These are phyloP conservation scores for Drosophila mauritiana DNA, from an alignment of 1,140 invertebrate genomes.

Conservation along the genomic window DNA sequence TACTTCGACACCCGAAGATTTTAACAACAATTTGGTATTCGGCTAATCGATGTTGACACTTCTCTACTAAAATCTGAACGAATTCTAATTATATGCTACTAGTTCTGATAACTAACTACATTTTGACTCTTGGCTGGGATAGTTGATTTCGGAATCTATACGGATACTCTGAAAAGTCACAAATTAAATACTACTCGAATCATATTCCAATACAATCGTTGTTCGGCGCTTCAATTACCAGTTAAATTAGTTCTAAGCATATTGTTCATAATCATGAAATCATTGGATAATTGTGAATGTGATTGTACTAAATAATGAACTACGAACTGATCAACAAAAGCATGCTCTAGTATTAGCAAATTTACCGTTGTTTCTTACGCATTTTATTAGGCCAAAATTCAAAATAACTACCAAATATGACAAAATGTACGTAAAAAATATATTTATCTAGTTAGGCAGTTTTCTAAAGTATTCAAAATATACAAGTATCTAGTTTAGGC, in stretches of 20 bases:
- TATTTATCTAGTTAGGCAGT: constrained; percentile 9
- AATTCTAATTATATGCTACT: constrained; percentile 9
- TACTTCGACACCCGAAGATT: neutral
- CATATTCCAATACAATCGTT: constrained; percentile 77
- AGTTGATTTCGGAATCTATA: neutral
- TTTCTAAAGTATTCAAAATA: neutral
- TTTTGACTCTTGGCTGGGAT: neutral
- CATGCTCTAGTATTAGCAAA: constrained; percentile 24
- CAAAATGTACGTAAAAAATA: constrained; percentile 3
- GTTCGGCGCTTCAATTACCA: constrained; percentile 43
- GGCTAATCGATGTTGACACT: neutral
- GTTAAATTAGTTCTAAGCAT: constrained; percentile 25
- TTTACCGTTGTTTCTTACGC: neutral
- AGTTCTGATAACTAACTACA: constrained; percentile 16
- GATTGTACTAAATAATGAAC: constrained; percentile 41
- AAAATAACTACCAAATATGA: constrained; percentile 34
- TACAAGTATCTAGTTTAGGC: constrained; percentile 29
- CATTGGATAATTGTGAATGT: constrained; percentile 43
- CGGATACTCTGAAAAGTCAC: neutral
- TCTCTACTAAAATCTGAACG: constrained; percentile 14
- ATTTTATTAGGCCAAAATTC: constrained; percentile 24
- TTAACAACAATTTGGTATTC: neutral
- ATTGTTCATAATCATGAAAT: constrained; percentile 37
- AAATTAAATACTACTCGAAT: constrained; percentile 45
- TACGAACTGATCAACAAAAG: constrained; percentile 38